Conservation (phyloP, 2,797 vertebrate species). For the Botia kubotai region DNA sequence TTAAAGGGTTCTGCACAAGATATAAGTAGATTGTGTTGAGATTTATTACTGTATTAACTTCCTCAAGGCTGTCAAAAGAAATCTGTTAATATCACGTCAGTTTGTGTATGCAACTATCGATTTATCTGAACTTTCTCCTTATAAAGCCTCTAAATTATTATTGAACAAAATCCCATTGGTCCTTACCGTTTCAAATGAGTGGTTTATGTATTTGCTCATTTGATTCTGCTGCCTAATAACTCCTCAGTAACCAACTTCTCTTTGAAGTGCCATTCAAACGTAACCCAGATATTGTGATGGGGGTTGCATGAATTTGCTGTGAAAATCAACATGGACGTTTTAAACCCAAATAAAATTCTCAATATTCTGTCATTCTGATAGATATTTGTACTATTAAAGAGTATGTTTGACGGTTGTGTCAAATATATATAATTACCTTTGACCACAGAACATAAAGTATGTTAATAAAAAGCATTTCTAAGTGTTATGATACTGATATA, state of each 20-base stretch:
- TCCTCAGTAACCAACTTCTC: conserved; percentile 44
- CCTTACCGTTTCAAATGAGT: conserved; percentile 32
- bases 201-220: conserved; percentile 37
- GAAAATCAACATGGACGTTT: conserved; percentile 33
- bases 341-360: conserved; percentile 33
- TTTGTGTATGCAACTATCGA: conserved; percentile 41
- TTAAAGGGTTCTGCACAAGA: conserved; percentile 30
- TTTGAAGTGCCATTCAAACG: conserved; percentile 51
- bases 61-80: conserved; percentile 11
- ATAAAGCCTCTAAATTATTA: conserved; percentile 21
- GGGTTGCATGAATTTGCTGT: conserved; percentile 56
- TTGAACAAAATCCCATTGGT: conserved; percentile 12
- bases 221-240: conserved; percentile 40
- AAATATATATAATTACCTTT: conserved; percentile 40
- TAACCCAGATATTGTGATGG: conserved; percentile 46
- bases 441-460: conserved; percentile 32
- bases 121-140: conserved; percentile 24
- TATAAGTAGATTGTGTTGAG: conserved; percentile 4
- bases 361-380: conserved; percentile 33
- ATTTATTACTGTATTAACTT: conserved; percentile 48
- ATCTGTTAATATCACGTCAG: conserved; percentile 32
- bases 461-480: conserved; percentile 51
- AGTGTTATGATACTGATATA: conserved; percentile 33
- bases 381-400: conserved; percentile 46
- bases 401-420: conserved; percentile 41